Evolutionary conservation across 2,888 invertebrate species (phyloP), one percentile per base, ranked within the genome.

Genomic region (Philaethria dido): DNA sequence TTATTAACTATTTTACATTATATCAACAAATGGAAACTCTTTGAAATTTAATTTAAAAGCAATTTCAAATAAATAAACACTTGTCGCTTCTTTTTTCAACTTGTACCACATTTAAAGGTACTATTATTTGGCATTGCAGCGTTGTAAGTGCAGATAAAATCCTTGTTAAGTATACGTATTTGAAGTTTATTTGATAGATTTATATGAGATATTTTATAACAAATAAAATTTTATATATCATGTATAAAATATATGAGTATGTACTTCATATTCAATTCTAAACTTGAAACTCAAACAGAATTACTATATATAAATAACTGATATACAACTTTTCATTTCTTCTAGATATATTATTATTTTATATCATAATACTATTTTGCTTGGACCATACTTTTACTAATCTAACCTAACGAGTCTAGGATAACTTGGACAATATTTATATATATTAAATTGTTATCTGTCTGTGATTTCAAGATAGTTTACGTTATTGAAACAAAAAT

Each of bases 61-160:
- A 29, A 29, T 33, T 1, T 8, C 33, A 3, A 33, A 8, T 33
- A 33, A 33, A 33, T 33, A 33, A 33, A 33, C 8, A 33, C 29
- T 39, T 13, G 11, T 22, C 64, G 68, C 68, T 50, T 3, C 16
- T 8, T 42, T 1, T 6, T 42, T 5, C 6, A 18, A 55, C 55
- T 61, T 61, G 16, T n/a, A 20, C 64, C 61, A 44, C 18, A 13
- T 14, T 13, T 45, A 11, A 18, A 29, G 44, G n/a, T 18, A 66
- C 20, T 67, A 62, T 66, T 61, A 59, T 70, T 70, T 62, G 62
- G 62, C 64, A 68, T 64, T 64, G 64, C 44, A 69, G 67, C 44
- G 52, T 42, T 68, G 59, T 70, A 65, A 68, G 52, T 59, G 50
- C 36, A 61, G 64, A 64, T 70, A 68, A 42, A 25, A 42, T 52